Evolutionary conservation across 2,113 vertebrate species (phyloP).

Genomic region (Gambusia affinis): DNA sequence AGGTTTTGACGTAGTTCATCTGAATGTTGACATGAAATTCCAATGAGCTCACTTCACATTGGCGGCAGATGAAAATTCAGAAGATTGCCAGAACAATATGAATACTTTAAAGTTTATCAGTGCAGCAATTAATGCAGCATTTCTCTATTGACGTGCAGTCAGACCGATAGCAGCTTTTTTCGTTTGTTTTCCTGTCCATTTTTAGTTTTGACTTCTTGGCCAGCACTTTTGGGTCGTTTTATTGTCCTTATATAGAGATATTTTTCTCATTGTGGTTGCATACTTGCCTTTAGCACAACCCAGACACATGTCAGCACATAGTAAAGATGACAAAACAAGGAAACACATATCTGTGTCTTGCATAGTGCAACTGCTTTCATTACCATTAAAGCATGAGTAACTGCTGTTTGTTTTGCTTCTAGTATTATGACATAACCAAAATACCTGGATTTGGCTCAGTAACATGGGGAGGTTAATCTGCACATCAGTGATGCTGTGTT

Average conservation of each 20-base stretch:
- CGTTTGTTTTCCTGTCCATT: slow-evolving; percentile 1
- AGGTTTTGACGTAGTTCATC: neutral
- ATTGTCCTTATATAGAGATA: neutral
- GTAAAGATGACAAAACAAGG: neutral
- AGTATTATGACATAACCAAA: neutral
- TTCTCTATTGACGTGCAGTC: neutral
- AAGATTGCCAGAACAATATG: neutral
- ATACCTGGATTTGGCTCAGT: neutral
- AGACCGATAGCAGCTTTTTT: neutral
- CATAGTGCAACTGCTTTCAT: too few species aligned
- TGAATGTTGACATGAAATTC: neutral
- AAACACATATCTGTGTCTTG: too few species aligned
- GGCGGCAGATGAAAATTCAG: neutral
- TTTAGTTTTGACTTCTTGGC: neutral
- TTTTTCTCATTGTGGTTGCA: neutral
- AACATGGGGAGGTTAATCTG: neutral
- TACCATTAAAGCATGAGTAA: too few species aligned
- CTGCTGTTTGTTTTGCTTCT: neutral
- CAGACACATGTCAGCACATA: neutral
- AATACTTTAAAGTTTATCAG: neutral
- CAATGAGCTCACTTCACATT: neutral
- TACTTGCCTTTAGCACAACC: slow-evolving; percentile 9
- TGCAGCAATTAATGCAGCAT: neutral
- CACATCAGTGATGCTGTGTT: neutral
- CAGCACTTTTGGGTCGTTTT: neutral